Conservation (phyloP, 2,797 vertebrate genomes). For the Moxostoma hubbsi region DNA sequence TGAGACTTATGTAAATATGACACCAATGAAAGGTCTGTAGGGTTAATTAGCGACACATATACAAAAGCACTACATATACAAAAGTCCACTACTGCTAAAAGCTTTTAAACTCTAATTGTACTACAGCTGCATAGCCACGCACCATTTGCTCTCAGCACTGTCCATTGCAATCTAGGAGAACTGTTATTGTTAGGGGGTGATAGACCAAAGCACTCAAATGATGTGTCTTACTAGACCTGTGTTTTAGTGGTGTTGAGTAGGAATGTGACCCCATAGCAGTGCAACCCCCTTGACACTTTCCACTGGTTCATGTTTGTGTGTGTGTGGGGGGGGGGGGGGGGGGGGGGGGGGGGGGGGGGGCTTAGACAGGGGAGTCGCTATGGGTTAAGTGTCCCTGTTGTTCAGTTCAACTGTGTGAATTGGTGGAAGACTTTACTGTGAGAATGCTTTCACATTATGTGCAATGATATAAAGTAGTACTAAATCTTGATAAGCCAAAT, state of each 20-base stretch:
- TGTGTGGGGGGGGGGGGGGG: background rate
- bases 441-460: slow-evolving; percentile 18
- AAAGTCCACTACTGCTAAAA: background rate
- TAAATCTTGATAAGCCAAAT: slow-evolving; percentile 17
- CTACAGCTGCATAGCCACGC: background rate
- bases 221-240: slow-evolving; percentile 7
- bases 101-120: background rate
- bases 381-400: slow-evolving; percentile 24
- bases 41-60: background rate
- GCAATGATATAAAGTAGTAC: background rate
- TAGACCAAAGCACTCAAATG: background rate
- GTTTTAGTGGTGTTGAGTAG: slow-evolving; percentile 28
- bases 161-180: background rate
- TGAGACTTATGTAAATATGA: background rate
- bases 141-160: background rate
- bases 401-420: slow-evolving; percentile 13
- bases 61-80: background rate
- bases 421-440: slow-evolving; percentile 4
- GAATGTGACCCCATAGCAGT: slow-evolving; percentile 22
- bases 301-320: slow-evolving; percentile 12
- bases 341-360: background rate
- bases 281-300: slow-evolving; percentile 23
- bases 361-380: slow-evolving; percentile 4
- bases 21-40: background rate
- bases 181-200: background rate